These are phyloP conservation scores for Cephus cinctus DNA, from an alignment of 1,140 invertebrate species.

Conservation along the genomic window DNA sequence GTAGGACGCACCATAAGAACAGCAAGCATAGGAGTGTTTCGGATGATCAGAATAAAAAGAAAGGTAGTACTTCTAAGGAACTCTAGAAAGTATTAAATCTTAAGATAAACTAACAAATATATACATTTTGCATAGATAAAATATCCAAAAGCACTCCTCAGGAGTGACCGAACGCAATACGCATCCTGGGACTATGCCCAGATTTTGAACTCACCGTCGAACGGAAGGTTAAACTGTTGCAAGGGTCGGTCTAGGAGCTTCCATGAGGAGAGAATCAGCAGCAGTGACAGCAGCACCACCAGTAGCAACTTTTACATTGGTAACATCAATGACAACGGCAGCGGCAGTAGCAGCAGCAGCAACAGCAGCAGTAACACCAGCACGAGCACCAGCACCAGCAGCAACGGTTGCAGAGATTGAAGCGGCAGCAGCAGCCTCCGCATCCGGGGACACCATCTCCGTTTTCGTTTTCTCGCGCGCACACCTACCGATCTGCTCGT, in stretches of 20 bases:
- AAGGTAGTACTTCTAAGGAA: too few relatives aligned
- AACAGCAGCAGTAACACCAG: conserved; percentile 3
- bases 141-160: too few relatives aligned
- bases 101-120: too few relatives aligned
- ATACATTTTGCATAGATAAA: too few relatives aligned
- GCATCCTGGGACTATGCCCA: too few relatives aligned
- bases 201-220: conserved; percentile 27
- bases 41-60: too few relatives aligned
- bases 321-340: conserved; percentile 7
- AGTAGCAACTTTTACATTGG: conserved; percentile 8
- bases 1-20: too few relatives aligned
- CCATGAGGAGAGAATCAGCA: conserved; percentile 12
- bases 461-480: conserved; percentile 27
- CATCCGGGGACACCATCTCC: conserved; percentile 29
- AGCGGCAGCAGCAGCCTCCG: conserved; percentile 6
- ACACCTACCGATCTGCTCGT: too few relatives aligned
- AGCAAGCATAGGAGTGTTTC: too few relatives aligned
- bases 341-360: conserved; percentile 4
- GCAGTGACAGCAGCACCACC: conserved; percentile 13
- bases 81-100: too few relatives aligned
- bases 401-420: not conserved
- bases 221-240: conserved; percentile 18
- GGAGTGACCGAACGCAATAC: too few relatives aligned
- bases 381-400: conserved; percentile 7
- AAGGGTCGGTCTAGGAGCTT: conserved; percentile 18